Percentiles rank a stretch among this genome's conserved stretches.
Conservation (phyloP, 2,113 vertebrate species). For the Corydoras sp. region DNA sequence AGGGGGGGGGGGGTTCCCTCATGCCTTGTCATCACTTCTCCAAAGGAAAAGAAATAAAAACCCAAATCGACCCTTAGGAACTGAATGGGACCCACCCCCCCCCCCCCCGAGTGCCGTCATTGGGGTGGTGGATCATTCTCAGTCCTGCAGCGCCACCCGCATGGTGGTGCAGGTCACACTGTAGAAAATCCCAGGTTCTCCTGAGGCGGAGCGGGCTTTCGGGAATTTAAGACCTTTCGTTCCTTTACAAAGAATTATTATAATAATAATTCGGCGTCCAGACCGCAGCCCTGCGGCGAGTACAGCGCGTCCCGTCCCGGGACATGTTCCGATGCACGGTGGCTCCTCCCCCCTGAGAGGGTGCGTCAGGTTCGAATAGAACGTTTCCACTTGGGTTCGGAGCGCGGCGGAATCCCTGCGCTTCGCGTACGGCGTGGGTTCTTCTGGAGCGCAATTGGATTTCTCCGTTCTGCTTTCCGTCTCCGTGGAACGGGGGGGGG, state of each 20-base stretch:
- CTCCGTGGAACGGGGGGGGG: background rate
- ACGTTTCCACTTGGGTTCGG: slow-evolving; percentile 36
- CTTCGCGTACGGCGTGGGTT: slow-evolving; percentile 3
- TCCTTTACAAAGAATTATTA: no score
- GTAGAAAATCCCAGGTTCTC: no score
- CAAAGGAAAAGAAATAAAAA: no score
- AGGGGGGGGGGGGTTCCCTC: background rate
- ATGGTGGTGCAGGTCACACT: no score
- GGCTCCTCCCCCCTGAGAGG: slow-evolving; percentile 17
- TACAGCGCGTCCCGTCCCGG: background rate
- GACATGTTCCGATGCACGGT: no score
- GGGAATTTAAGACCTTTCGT: background rate
- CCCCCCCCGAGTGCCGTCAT: no score
- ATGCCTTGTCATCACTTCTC: background rate
- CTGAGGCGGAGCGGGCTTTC: background rate
- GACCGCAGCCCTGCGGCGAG: background rate
- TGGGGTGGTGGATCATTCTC: no score
- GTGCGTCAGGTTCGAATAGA: slow-evolving; percentile 30
- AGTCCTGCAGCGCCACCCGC: no score
- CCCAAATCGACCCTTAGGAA: no score
- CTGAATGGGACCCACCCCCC: no score
- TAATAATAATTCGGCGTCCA: background rate
- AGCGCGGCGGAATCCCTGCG: slow-evolving; percentile 13
- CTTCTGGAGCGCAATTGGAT: slow-evolving; percentile 12
- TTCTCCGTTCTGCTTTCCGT: slow-evolving; percentile 9